These are phyloP conservation scores for Paraplagusia blochii DNA, from an alignment of 2,113 vertebrate genomes.

Conservation along the genomic window DNA sequence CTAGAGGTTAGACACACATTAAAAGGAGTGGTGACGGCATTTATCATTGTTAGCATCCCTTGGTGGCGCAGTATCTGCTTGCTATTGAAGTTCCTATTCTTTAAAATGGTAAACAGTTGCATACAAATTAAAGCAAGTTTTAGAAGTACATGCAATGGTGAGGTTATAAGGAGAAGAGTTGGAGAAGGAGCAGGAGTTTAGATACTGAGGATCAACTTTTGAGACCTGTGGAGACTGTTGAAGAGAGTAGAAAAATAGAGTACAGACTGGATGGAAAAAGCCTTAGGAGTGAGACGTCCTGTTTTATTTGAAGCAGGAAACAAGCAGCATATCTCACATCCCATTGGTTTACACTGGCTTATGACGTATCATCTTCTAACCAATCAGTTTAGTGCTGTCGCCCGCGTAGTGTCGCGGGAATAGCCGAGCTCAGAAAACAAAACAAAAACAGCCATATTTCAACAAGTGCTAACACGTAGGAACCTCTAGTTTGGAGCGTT, in stretches of 20 bases:
- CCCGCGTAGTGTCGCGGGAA: constrained; percentile 46
- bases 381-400: constrained; percentile 23
- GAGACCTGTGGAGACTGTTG: too few species aligned
- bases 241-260: too few species aligned
- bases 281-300: too few species aligned
- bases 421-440: constrained; percentile 4
- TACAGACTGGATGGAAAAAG: too few species aligned
- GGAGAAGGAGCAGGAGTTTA: too few species aligned
- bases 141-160: too few species aligned
- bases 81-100: neutral
- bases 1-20: constrained; percentile 15
- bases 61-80: constrained; percentile 5
- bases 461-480: neutral
- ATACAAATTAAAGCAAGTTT: too few species aligned
- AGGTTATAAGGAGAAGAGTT: too few species aligned
- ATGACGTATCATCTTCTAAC: neutral
- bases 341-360: too few species aligned
- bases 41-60: constrained; percentile 3
- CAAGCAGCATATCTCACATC: neutral
- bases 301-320: neutral
- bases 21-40: neutral
- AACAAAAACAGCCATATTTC: neutral
- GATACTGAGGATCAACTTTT: too few species aligned
- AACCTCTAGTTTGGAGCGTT: constrained; percentile 1
- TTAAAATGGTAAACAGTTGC: too few species aligned